phyloP scores from a whole-genome alignment of 2,113 vertebrate species.

The Chelonoidis abingdonii region DNA sequence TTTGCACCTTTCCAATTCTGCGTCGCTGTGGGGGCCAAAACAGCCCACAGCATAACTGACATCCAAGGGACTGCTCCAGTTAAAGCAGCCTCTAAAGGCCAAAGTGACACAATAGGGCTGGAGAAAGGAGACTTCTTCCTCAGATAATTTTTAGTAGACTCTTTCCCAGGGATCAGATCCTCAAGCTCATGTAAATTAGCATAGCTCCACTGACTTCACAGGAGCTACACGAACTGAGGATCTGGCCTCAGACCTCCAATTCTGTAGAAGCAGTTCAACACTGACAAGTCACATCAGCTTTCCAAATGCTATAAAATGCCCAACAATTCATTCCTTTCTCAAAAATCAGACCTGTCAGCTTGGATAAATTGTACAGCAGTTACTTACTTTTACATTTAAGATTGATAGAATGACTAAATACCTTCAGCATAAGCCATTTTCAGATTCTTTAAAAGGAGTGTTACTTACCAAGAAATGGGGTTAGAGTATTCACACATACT shows the following conservation, averaged over 20 bases:
- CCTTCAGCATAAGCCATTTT: not conserved
- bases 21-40: not conserved
- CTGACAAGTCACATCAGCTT: not conserved
- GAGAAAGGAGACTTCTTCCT: not conserved
- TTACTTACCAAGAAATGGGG: not conserved
- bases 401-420: not conserved
- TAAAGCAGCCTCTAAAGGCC: not conserved
- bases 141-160: not conserved
- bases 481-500: not conserved
- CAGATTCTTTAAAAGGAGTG: not conserved
- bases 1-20: not conserved
- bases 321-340: not conserved
- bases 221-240: fast-evolving
- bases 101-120: not conserved
- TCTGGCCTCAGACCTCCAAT: not conserved
- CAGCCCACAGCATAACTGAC: not conserved
- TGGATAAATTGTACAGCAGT: fast-evolving
- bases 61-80: not conserved
- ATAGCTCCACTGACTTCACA: fast-evolving
- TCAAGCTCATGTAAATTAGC: not conserved
- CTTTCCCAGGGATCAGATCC: not conserved
- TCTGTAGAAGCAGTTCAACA: not conserved
- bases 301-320: not conserved
- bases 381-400: not conserved
- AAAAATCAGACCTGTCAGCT: not conserved